Base-by-base conservation (phyloP, 2,888 invertebrate species). In the Lomographa bimaculata region DNA sequence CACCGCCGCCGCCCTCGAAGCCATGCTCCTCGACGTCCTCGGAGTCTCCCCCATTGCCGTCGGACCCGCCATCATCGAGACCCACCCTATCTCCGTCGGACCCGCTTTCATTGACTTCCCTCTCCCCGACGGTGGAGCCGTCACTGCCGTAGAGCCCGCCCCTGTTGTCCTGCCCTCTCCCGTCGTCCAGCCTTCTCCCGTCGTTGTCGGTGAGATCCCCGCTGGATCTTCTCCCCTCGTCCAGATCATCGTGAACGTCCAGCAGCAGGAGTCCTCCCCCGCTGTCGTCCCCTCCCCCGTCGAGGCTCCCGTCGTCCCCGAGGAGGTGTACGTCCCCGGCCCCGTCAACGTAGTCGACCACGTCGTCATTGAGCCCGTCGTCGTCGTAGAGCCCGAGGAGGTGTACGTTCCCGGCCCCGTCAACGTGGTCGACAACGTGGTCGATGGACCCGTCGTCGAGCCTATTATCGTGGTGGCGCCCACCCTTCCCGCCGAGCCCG, bases 171-270 rank as follows among this genome's bases (percentile, higher is more conserved):
- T 7, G 8, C 26, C 36, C 7, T 8, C 36, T n/a, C 42, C 45
- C 6, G 30, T 50, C 8, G 16, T 26, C 7, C 35, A 4, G 25
- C 30, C 34, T 39, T 12, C 38, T 27, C 45, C 53, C 27, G 41
- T 50, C 12, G 51, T 44, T n/a, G 38, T 46, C 25, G 36, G 32
- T 19, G 17, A 50, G 19, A 44, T 37, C 30, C 29, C 57, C 29
- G 14, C 14, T 14, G 14, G 14, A 14, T 2, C 14, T 4, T 3
- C 3, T 4, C 60, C 67, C n/a, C 52, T 65, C 7, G 63, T 64
- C 8, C 66, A 68, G 55, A 64, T 68, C 50, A 60, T 68, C 52
- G 26, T 68, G 42, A 66, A 64, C 55, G 54, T 71, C 38, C 38
- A 54, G 57, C 46, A 47, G 12, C 28, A 44, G 34, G 21, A 35